phyloP scores from a whole-genome alignment of 2,797 vertebrate species.

The Sylvilagus floridanus region DNA sequence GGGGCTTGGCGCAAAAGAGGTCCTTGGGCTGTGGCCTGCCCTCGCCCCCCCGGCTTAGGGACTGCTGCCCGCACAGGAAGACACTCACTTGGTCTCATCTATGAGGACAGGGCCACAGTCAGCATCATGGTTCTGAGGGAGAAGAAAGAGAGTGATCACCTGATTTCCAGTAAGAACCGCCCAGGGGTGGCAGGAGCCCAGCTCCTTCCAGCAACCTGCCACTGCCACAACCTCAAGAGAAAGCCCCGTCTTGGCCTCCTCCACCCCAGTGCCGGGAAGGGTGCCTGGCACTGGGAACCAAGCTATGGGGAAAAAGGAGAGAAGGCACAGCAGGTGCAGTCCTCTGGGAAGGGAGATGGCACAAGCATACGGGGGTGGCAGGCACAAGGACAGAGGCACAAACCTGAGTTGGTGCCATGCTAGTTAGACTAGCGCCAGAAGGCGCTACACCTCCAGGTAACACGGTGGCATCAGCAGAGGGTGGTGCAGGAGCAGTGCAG shows the following conservation, averaged over 20 bases:
- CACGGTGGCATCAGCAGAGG: constrained; percentile 82
- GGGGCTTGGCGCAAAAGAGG: neutral
- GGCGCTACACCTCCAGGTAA: constrained; percentile 83
- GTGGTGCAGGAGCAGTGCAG: constrained; percentile 78
- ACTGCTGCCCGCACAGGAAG: neutral
- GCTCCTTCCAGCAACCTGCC: neutral
- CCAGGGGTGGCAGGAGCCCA: neutral
- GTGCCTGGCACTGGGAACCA: neutral
- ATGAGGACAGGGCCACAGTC: constrained; percentile 88
- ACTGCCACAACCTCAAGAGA: neutral
- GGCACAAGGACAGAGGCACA: constrained; percentile 67
- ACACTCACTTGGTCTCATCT: constrained; percentile 92
- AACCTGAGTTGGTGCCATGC: constrained; percentile 86
- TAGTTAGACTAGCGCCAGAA: constrained; percentile 78
- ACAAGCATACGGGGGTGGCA: neutral
- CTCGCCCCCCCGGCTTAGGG: neutral
- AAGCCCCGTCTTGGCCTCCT: neutral
- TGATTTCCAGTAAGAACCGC: neutral
- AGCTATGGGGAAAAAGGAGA: neutral
- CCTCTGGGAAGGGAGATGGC: neutral
- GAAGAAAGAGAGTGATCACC: constrained; percentile 75
- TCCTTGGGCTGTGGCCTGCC: neutral
- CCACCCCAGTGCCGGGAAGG: neutral
- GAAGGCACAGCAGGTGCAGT: neutral
- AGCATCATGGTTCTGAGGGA: constrained; percentile 86